Percentiles rank a stretch among this genome's conserved stretches.
These are phyloP conservation scores for Scaptodrosophila lebanonensis DNA, from an alignment of 1,140 invertebrate genomes.

Conservation along the genomic window DNA sequence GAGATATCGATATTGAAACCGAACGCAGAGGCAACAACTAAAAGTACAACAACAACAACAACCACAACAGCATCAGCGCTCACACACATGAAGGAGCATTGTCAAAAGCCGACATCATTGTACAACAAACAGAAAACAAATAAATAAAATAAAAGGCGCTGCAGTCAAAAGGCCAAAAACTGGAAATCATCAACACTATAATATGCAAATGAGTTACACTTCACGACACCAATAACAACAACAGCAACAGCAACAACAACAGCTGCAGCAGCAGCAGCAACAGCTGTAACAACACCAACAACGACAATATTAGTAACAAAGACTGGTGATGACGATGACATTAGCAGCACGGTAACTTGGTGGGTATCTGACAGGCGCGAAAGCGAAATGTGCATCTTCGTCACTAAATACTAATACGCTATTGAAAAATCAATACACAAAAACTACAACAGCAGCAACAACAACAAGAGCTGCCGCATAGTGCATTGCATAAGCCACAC, in stretches of 20 bases:
- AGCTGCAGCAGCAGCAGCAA: neutral
- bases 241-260: conserved; percentile 24
- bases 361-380: conserved; percentile 12
- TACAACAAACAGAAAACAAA: conserved; percentile 31
- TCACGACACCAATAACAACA: conserved; percentile 13
- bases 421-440: conserved; percentile 33
- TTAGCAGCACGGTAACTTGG: too few relatives aligned
- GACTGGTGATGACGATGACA: too few relatives aligned
- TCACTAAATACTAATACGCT: conserved; percentile 36
- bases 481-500: conserved; percentile 30
- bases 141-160: too few relatives aligned
- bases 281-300: too few relatives aligned
- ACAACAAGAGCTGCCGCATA: conserved; percentile 5
- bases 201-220: conserved; percentile 45
- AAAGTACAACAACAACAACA: conserved; percentile 9
- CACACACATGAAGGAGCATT: conserved; percentile 22
- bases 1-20: too few relatives aligned
- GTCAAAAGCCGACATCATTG: conserved; percentile 24
- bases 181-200: conserved; percentile 47
- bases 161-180: too few relatives aligned
- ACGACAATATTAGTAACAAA: too few relatives aligned
- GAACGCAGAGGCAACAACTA: too few relatives aligned
- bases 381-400: conserved; percentile 61
- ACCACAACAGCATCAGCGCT: conserved; percentile 3
- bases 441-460: neutral